phyloP scores from a whole-genome alignment of 2,888 invertebrate genomes.

The Odontocolon sp. region DNA sequence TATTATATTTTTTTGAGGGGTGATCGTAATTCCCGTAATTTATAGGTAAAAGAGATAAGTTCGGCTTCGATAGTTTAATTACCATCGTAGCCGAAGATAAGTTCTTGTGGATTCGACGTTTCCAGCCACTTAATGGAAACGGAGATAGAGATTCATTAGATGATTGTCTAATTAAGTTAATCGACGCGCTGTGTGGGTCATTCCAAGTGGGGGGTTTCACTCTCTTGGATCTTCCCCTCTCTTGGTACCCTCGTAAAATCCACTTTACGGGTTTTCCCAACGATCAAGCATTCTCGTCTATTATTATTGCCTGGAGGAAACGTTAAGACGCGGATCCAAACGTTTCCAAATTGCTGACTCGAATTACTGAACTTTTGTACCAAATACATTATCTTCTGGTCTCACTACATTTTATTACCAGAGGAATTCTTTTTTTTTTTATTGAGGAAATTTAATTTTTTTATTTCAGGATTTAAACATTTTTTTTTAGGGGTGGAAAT shows the following conservation, averaged over 20 bases:
- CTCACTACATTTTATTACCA: too few relatives aligned
- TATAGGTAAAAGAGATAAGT: too few relatives aligned
- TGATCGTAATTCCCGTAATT: not conserved
- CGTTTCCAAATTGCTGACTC: slow-evolving; percentile 1
- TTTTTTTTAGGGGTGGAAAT: not conserved
- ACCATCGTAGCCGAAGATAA: slow-evolving; percentile 25
- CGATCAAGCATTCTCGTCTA: slow-evolving; percentile 29
- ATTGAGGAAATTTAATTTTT: not conserved
- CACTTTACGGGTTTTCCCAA: slow-evolving; percentile 63
- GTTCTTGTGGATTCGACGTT: slow-evolving; percentile 16
- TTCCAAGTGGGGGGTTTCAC: slow-evolving; percentile 56
- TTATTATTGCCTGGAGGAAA: slow-evolving; percentile 27
- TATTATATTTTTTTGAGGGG: not conserved
- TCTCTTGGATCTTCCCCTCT: slow-evolving; percentile 43
- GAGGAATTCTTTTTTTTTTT: slow-evolving; percentile 11
- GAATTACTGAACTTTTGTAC: slow-evolving; percentile 12
- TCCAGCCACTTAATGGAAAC: slow-evolving; percentile 37
- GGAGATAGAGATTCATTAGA: slow-evolving; percentile 74
- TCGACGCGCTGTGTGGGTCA: slow-evolving; percentile 70
- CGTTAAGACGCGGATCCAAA: not conserved
- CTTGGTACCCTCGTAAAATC: slow-evolving; percentile 67
- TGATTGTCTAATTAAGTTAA: slow-evolving; percentile 79
- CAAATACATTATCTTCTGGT: too few relatives aligned
- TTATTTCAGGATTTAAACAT: too few relatives aligned
- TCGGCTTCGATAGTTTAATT: slow-evolving; percentile 24